Base-by-base conservation (phyloP, 2,797 vertebrate species). In the Rhinophrynus dorsalis region DNA sequence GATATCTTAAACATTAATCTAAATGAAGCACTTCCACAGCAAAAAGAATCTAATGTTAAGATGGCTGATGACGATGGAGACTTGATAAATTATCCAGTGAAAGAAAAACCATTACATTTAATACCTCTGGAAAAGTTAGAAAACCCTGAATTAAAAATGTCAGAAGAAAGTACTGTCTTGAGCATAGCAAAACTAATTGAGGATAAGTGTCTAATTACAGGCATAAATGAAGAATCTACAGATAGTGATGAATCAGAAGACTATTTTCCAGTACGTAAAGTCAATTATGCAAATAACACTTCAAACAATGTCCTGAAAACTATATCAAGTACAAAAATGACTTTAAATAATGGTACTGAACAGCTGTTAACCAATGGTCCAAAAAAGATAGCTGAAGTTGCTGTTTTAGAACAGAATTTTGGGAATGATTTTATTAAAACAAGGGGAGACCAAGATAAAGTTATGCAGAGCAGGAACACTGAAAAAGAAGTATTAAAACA, bases 191-290 rank as follows among this genome's bases (percentile, higher is more conserved):
- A 63, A 9, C 1, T 5, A 24, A 48, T n/a, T n/a, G n/a, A 13
- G 54, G 75, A 42, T 3, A 0, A 64, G 13, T 12, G 38, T 13
- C 9, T 7, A 11, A 3, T 26, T 44, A 10, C 29, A 52, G 11
- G 30, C 9, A 2, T 23, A 29, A 29, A 50, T 3, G 63, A 30
- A 15, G 11, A 12, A n/a, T 40, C 59, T 2, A 66, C 79, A 15
- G 77, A 76, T 23, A 82, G 45, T 48, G 12, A 44, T 8, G 79
- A 75, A 13, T 75, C 74, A 1, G 81, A 83, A 52, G 78, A 84
- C 1, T 52, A 68, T 1, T n/a, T 6, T 42, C 38, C 40, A 2
- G 0, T 71, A 11, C 24, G 71, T 73, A 48, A 74, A 9, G 42
- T 58, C 30, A 56, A 13, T 1, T 30, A 2, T 17, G 0, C 58